These are phyloP conservation scores for Unio pictorum DNA, from an alignment of 2,888 invertebrate genomes.

Conservation along the genomic window DNA sequence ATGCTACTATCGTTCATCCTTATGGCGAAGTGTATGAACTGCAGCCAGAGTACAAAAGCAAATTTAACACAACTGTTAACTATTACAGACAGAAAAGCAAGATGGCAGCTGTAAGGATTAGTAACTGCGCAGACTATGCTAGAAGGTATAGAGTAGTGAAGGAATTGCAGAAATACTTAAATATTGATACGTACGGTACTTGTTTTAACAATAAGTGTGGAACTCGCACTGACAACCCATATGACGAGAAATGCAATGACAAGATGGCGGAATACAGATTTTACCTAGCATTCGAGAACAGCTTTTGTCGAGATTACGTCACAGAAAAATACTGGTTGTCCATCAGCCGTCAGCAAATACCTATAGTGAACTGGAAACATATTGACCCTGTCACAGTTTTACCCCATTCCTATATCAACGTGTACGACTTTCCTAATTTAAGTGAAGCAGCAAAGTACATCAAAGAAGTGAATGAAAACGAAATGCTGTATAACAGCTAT, in stretches of 20 bases:
- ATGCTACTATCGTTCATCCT: too few species aligned
- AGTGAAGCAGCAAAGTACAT: constrained; percentile 18
- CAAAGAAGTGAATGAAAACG: constrained; percentile 16
- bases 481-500: constrained; percentile 19
- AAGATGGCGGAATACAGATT: constrained; percentile 13
- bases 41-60: constrained; percentile 2
- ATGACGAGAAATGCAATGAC: neutral
- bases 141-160: too few species aligned
- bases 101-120: neutral
- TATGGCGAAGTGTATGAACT: neutral
- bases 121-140: too few species aligned
- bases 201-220: too few species aligned
- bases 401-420: constrained; percentile 23
- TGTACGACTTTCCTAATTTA: constrained; percentile 14
- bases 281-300: constrained; percentile 23
- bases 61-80: neutral
- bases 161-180: too few species aligned
- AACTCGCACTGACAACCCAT: too few species aligned
- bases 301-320: constrained; percentile 18
- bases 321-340: constrained; percentile 24
- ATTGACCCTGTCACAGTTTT: constrained; percentile 11
- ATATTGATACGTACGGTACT: too few species aligned
- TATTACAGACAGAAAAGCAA: constrained; percentile 6
- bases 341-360: constrained; percentile 9
- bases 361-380: constrained; percentile 18